Base-by-base conservation (phyloP, 2,888 invertebrate species). In the Andrena flavipes region DNA sequence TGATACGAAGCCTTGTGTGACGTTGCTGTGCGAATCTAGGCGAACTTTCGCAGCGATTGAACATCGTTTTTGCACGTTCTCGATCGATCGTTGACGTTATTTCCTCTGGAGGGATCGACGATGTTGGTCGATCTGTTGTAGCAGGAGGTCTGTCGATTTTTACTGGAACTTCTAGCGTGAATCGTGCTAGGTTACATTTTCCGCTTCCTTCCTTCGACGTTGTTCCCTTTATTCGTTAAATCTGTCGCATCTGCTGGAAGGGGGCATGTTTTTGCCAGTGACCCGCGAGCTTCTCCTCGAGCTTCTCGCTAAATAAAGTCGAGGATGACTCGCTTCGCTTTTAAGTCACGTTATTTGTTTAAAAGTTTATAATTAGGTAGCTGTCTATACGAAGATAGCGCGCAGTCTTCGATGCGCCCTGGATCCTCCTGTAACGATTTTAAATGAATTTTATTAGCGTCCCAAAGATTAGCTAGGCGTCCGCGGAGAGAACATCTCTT, bases 321-420 rank as follows among this genome's bases (percentile, higher is more conserved):
- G 56, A 54, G 56, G 33, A 51, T 54, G 83, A 74, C 80, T 81
- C 69, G 51, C 60, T 60, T 62, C 54, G 16, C 60, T 62, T 68
- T 54, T 13, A 65, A 62, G 23, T 10, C 71, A 48, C 59, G 68
- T 77, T 56, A 54, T 78, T 80, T n/a, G 48, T 85, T 78, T 75
- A 63, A 60, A 70, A 74, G 20, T 77, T 81, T 26, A 59, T 76
- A 29, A 65, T 77, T 85, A 85, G 73, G 65, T 83, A 69, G 62
- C 7, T 54, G 65, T 68, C 33, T 70, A 51, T 68, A 71, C 10
- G 65, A 23, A n/a, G 60, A 29, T 42, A 13, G 42, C 42, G 16
- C 42, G 42, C 42, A 4, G 16, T 42, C 42, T 42, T 42, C 42
- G 42, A 29, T 20, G n/a, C 26, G 35, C 4, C 23, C 26, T 26